phyloP scores from a whole-genome alignment of 2,113 vertebrate genomes.

The Tapirus terrestris region DNA sequence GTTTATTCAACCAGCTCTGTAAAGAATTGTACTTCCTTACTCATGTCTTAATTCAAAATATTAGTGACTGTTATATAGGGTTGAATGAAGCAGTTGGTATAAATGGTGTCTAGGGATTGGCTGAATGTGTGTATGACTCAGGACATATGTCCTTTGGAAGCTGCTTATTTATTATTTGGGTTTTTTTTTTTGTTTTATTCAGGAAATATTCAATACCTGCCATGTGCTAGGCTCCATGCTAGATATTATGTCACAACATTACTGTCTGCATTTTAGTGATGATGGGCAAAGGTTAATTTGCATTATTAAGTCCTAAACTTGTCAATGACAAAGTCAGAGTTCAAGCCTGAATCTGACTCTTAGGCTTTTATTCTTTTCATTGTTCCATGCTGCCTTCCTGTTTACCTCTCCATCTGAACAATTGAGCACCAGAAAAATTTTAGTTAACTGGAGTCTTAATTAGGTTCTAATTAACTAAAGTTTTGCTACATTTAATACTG shows the following conservation, averaged over 20 bases:
- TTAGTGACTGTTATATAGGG: not conserved
- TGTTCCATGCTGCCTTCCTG: not conserved
- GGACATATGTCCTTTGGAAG: not conserved
- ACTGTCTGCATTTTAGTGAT: constrained; percentile 18
- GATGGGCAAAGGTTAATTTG: constrained; percentile 17
- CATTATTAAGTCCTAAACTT: constrained; percentile 44
- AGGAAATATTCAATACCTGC: not conserved
- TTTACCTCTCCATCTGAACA: not conserved
- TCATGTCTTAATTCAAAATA: constrained; percentile 9
- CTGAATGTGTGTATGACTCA: not conserved
- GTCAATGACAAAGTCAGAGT: not conserved
- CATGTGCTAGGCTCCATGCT: not conserved
- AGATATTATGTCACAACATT: not conserved
- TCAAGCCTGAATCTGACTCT: not conserved
- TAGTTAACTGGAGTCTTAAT: not conserved
- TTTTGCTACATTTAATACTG: not conserved
- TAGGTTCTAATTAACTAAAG: not conserved
- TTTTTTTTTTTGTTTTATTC: constrained; percentile 29
- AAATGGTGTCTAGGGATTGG: not conserved
- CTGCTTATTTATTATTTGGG: not conserved
- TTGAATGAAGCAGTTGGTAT: not conserved
- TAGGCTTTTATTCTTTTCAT: not conserved
- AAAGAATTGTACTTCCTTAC: not conserved
- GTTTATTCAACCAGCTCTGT: not conserved
- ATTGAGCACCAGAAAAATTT: not conserved